phyloP scores from a whole-genome alignment of 2,113 vertebrate species.

The Saguinus midas region DNA sequence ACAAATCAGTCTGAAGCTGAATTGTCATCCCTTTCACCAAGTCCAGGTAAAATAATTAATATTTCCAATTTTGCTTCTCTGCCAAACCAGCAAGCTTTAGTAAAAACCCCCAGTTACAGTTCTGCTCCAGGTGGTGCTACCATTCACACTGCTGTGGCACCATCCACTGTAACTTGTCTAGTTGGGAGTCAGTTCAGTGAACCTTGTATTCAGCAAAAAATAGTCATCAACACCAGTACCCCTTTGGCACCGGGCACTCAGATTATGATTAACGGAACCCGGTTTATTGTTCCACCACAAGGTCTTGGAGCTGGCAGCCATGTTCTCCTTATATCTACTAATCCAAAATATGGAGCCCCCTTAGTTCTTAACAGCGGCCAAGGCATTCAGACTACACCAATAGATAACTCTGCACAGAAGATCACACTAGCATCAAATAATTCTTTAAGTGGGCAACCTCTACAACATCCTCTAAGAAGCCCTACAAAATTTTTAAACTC shows the following conservation, averaged over 20 bases:
- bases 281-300: slow-evolving; percentile 95
- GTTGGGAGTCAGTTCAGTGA: slow-evolving; percentile 79
- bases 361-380: slow-evolving; percentile 77
- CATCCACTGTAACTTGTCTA: slow-evolving; percentile 70
- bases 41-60: slow-evolving; percentile 74
- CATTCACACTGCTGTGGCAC: slow-evolving; percentile 71
- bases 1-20: slow-evolving; percentile 77
- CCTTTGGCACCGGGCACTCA: slow-evolving; percentile 95
- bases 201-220: slow-evolving; percentile 89
- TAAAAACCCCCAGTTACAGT: slow-evolving; percentile 74
- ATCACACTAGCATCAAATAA: slow-evolving; percentile 75
- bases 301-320: slow-evolving; percentile 95
- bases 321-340: slow-evolving; percentile 91
- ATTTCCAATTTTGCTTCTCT: slow-evolving; percentile 74
- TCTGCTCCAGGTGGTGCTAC: slow-evolving; percentile 66
- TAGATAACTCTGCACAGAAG: slow-evolving; percentile 79
- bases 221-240: slow-evolving; percentile 93
- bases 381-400: slow-evolving; percentile 65
- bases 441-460: slow-evolving; percentile 77
- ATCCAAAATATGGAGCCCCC: slow-evolving; percentile 82
- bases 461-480: slow-evolving; percentile 80
- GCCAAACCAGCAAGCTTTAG: slow-evolving; percentile 78
- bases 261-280: slow-evolving; percentile 93
- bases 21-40: slow-evolving; percentile 69
- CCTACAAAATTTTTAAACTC: slow-evolving; percentile 88